Percentiles rank a stretch among this genome's conserved stretches.
These are phyloP conservation scores for Chrysomela aeneicollis DNA, from an alignment of 2,888 invertebrate species.

Conservation along the genomic window DNA sequence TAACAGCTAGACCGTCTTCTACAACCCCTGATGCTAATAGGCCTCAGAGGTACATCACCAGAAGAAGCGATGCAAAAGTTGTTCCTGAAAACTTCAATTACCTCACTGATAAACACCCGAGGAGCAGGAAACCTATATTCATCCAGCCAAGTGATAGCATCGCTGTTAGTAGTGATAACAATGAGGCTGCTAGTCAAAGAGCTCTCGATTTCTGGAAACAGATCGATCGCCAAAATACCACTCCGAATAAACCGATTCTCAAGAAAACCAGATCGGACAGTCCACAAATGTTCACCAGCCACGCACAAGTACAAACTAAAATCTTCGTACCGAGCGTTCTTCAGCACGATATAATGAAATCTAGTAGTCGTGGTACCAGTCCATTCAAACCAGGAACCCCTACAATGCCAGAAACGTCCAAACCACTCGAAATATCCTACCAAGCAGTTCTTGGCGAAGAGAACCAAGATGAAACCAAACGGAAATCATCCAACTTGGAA, in stretches of 20 bases:
- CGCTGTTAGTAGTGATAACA: constrained; percentile 17
- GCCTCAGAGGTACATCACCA: constrained; percentile 43
- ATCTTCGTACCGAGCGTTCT: constrained; percentile 55
- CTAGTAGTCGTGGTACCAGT: constrained; percentile 30
- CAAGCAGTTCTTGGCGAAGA: constrained; percentile 12
- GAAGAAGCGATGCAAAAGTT: constrained; percentile 29
- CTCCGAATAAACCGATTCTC: constrained; percentile 28
- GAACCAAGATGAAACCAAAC: constrained; percentile 53
- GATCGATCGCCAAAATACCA: constrained; percentile 59
- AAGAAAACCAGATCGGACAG: constrained; percentile 42
- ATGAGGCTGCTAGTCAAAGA: constrained; percentile 57
- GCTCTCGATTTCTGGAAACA: constrained; percentile 73
- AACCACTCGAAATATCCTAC: constrained; percentile 6
- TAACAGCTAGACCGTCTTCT: constrained; percentile 57
- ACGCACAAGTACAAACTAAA: constrained; percentile 56
- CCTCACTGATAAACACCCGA: constrained; percentile 75
- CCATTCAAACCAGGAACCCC: constrained; percentile 41
- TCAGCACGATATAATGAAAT: constrained; percentile 37
- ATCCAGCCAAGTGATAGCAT: constrained; percentile 63
- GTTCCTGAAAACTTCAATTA: constrained; percentile 65
- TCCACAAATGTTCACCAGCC: constrained; percentile 58
- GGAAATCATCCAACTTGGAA: constrained; percentile 82
- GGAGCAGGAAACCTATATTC: constrained; percentile 77
- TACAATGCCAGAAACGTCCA: constrained; percentile 27
- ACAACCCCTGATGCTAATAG: constrained; percentile 55